Base-by-base conservation (phyloP, 2,888 invertebrate species). In the Dinocampus coccinellae region DNA sequence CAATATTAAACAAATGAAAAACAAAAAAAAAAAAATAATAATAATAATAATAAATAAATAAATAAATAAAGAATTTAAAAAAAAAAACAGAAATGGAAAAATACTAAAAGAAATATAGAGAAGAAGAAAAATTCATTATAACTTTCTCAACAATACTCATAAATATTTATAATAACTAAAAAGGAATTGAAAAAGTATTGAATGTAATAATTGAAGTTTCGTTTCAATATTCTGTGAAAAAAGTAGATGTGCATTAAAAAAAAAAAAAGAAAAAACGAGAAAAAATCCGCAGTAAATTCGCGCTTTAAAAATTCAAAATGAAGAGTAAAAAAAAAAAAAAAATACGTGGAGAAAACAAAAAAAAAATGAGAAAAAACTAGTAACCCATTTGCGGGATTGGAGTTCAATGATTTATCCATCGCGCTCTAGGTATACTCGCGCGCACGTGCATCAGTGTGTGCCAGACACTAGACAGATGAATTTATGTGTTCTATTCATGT, bases 351-450 rank as follows among this genome's bases (percentile, higher is more conserved):
- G 13, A 55, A 55, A 53, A 20, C 11, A 4, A 1, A 33, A 29
- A 34, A 16, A 33, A 29, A 58, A 29, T 34, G 29, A 13, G 34
- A 60, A 60, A 60, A 58, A 34, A 9, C 11, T 11, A 20, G 16
- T 33, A 16, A 60, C 60, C 60, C 36, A 60, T 60, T 60, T 60
- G 60, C 34, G 60, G 34, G 36, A 60, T 60, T 60, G 36, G 22
- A 60, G 36, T 60, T 60, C 60, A 60, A 60, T 60, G 34, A 60
- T 60, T 60, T 36, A 60, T 60, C 22, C 34, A 34, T 22, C 7
- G 7, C 16, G 34, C 60, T 60, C 20, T 60, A 33, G 33, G 34
- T 60, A 34, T 16, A 33, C 47, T 2, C 47, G n/a, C 20, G 47
- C 16, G 47, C 47, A 16, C 47, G 47, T 47, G 16, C 47, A 47